A percentile compares a stretch with the other conserved stretches of the same genome.
These are phyloP conservation scores for Chesias legatella DNA, from an alignment of 2,888 invertebrate species.

Conservation along the genomic window DNA sequence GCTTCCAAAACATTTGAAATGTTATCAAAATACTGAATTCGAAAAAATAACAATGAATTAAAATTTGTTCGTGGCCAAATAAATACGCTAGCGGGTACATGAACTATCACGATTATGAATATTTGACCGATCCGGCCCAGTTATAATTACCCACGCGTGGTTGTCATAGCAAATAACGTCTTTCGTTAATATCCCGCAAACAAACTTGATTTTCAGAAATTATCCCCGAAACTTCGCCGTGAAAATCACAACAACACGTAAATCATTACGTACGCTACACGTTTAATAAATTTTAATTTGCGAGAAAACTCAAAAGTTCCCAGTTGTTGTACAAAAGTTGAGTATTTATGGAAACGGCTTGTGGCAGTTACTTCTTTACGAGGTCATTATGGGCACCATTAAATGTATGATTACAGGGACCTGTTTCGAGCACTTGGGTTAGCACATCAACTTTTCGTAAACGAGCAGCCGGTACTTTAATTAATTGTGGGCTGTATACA, in stretches of 20 bases:
- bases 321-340: conserved; percentile 47
- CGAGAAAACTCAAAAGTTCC: conserved; percentile 43
- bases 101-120: no score
- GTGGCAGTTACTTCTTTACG: conserved; percentile 69
- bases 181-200: no score
- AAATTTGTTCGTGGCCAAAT: no score
- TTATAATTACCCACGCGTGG: no score
- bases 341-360: conserved; percentile 66
- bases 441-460: conserved; percentile 72
- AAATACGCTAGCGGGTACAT: no score
- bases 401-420: conserved; percentile 70
- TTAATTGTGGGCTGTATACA: conserved; percentile 46
- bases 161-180: no score
- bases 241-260: conserved; percentile 11
- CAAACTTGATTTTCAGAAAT: conserved; percentile 3
- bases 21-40: no score
- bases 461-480: conserved; percentile 63
- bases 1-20: no score
- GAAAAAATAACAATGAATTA: no score
- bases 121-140: no score
- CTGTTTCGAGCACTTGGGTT: conserved; percentile 70
- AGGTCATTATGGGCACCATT: conserved; percentile 74
- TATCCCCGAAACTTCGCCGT: not conserved
- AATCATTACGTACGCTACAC: conserved; percentile 23
- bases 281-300: conserved; percentile 35